phyloP scores from a whole-genome alignment of 2,113 vertebrate genomes.

The Pedetes capensis region DNA sequence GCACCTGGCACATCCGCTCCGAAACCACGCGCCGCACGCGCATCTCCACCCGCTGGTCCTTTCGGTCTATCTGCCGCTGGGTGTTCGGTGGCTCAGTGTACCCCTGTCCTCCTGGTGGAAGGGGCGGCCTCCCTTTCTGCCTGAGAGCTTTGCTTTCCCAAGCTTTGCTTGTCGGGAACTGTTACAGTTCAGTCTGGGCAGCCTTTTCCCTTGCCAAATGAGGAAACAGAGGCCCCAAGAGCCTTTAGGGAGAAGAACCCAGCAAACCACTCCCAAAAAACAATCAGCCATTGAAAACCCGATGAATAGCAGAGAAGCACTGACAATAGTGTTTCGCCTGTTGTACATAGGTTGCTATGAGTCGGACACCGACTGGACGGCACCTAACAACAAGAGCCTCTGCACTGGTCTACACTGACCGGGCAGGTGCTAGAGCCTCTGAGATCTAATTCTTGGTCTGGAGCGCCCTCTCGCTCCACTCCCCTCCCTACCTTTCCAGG shows the following conservation, averaged over 20 bases:
- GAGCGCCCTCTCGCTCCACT: no score
- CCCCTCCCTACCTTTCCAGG: no score
- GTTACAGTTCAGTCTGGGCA: background rate
- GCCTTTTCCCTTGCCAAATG: background rate
- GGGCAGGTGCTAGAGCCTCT: background rate
- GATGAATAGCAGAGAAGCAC: no score
- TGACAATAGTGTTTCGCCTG: no score
- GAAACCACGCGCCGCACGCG: accelerated
- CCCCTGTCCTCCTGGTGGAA: background rate
- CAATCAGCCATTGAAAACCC: no score
- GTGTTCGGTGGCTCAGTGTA: background rate
- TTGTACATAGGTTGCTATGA: no score
- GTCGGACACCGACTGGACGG: no score
- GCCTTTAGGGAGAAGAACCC: no score
- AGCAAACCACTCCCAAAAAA: no score
- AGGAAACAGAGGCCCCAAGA: background rate
- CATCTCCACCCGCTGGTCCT: background rate
- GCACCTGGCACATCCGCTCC: no score
- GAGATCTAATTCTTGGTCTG: background rate
- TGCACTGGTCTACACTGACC: accelerated
- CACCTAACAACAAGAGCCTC: no score
- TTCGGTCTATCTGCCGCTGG: no score
- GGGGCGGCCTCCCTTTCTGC: background rate
- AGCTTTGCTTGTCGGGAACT: background rate
- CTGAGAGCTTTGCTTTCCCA: background rate